Percentiles rank a stretch among this genome's conserved stretches.
phyloP scores from a whole-genome alignment of 2,113 vertebrate species.

The Protobothrops flavoviridis region DNA sequence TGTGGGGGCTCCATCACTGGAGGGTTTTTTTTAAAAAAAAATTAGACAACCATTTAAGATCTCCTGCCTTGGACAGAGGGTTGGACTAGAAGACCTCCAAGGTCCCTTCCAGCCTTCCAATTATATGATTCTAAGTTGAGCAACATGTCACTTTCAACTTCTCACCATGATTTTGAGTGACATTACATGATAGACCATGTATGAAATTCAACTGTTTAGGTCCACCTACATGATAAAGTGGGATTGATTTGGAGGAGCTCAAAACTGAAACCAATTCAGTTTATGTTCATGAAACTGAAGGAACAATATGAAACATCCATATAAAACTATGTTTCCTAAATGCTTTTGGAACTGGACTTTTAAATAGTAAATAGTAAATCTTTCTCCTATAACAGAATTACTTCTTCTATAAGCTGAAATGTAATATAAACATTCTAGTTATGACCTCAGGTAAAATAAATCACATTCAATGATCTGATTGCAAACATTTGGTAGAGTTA shows the following conservation, averaged over 20 bases:
- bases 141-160: background rate
- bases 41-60: background rate
- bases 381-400: conserved; percentile 50
- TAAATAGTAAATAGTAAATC: conserved; percentile 33
- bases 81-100: background rate
- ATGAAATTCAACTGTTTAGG: background rate
- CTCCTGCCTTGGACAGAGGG: background rate
- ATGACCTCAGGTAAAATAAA: conserved; percentile 57
- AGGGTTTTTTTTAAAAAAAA: background rate
- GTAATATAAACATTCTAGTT: conserved; percentile 36
- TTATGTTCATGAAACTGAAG: background rate
- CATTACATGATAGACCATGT: background rate
- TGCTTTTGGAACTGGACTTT: background rate
- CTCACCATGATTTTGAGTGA: background rate
- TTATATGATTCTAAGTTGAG: background rate
- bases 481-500: conserved; percentile 36
- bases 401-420: conserved; percentile 45
- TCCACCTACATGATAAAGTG: background rate
- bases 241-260: background rate
- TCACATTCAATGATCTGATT: conserved; percentile 56
- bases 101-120: background rate
- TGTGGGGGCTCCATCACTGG: background rate
- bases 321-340: background rate
- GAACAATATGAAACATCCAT: background rate
- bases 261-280: background rate